Conservation (phyloP, 2,888 invertebrate species). For the Hemistola chrysoprasaria region DNA sequence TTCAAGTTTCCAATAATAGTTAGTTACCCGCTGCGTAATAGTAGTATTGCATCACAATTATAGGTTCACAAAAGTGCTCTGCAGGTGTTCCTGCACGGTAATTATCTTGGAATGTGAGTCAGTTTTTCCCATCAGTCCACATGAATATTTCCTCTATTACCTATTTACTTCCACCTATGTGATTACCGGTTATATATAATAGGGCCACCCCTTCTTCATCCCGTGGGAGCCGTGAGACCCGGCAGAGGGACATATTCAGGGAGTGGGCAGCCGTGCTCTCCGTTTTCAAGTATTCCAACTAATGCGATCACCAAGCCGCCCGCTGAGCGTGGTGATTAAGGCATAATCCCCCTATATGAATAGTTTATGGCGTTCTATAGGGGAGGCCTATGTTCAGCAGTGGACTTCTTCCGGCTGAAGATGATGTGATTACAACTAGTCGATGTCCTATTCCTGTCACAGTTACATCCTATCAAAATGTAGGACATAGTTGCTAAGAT, state of each 20-base stretch:
- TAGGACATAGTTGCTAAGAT: not conserved
- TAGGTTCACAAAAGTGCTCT: slow-evolving; percentile 17
- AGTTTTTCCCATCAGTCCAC: slow-evolving; percentile 9
- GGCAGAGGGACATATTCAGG: no score
- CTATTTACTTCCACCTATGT: not conserved
- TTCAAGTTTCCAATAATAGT: slow-evolving; percentile 34
- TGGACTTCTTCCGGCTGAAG: no score
- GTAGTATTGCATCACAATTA: slow-evolving; percentile 11
- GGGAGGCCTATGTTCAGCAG: no score
- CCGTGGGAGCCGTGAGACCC: no score
- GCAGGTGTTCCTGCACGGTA: slow-evolving; percentile 13
- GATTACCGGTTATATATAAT: no score
- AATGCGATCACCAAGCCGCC: no score
- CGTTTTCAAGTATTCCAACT: no score
- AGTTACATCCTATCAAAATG: slow-evolving; percentile 18
- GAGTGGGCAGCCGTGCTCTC: no score
- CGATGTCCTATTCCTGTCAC: slow-evolving; percentile 21
- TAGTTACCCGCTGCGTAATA: slow-evolving; percentile 6
- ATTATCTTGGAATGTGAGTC: slow-evolving; percentile 12
- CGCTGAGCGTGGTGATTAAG: no score
- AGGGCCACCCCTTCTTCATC: no score
- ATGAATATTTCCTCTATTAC: slow-evolving; percentile 4
- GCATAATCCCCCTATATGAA: no score
- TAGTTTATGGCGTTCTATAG: no score
- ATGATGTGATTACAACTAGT: slow-evolving; percentile 7